A percentile compares a stretch with the other conserved stretches of the same genome.
Evolutionary conservation across 2,113 vertebrate species (phyloP).

Genomic region (Semnornis frantzii): DNA sequence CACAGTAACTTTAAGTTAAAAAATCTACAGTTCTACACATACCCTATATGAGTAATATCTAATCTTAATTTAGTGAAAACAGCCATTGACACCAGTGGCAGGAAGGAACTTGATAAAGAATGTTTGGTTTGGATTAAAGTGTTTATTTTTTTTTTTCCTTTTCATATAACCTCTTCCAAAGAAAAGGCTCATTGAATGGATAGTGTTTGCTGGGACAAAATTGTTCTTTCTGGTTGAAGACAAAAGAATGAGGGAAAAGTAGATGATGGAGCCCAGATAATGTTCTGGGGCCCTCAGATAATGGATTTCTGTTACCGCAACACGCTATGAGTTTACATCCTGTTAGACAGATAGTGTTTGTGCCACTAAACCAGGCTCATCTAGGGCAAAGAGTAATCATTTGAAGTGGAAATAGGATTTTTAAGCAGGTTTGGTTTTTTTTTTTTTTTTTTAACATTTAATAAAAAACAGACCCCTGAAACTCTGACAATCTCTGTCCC

Average conservation of each 20-base stretch:
- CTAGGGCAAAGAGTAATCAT: background rate
- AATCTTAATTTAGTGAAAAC: background rate
- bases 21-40: background rate
- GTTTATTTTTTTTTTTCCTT: background rate
- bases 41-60: background rate
- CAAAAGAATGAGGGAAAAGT: background rate
- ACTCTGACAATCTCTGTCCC: background rate
- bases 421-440: background rate
- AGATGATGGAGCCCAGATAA: background rate
- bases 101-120: conserved; percentile 14
- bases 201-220: background rate
- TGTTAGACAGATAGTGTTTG: background rate
- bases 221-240: background rate
- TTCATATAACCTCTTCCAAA: background rate
- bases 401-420: background rate
- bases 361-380: background rate
- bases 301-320: background rate
- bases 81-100: background rate
- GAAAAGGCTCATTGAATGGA: background rate
- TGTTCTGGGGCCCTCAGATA: background rate
- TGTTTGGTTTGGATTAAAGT: conserved; percentile 20
- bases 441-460: background rate
- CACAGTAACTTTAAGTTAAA: background rate
- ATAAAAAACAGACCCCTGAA: background rate
- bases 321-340: background rate